Conservation (phyloP, 2,888 invertebrate species). For the Venustoraphidia nigricollis region DNA sequence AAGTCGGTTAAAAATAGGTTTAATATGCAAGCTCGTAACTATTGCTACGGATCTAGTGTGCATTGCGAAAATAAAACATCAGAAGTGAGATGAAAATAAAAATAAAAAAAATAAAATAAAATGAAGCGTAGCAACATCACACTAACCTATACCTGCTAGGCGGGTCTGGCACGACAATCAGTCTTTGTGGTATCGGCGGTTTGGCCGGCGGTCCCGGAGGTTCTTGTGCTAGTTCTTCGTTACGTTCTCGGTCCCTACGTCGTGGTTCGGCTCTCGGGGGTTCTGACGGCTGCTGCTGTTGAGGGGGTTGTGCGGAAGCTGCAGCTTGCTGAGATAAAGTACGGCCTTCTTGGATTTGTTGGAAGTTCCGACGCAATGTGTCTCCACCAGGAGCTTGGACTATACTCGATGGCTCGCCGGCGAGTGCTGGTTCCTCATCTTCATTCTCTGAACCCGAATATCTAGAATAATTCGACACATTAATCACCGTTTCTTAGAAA, state of each 20-base stretch:
- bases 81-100: not conserved
- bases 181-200: slow-evolving; percentile 78
- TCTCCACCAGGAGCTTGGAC: slow-evolving; percentile 84
- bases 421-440: slow-evolving; percentile 81
- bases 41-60: no score
- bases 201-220: slow-evolving; percentile 79
- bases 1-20: no score
- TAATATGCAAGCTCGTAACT: no score
- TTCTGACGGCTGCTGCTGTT: slow-evolving; percentile 35
- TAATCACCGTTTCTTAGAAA: no score
- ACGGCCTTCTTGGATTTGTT: slow-evolving; percentile 82
- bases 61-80: slow-evolving; percentile 1
- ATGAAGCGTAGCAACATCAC: not conserved
- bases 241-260: slow-evolving; percentile 38
- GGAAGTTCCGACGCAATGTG: slow-evolving; percentile 92
- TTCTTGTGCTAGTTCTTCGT: slow-evolving; percentile 64
- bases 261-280: slow-evolving; percentile 34
- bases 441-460: slow-evolving; percentile 97
- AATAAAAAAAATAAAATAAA: not conserved
- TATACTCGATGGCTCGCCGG: slow-evolving; percentile 90
- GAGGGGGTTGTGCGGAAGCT: slow-evolving; percentile 36
- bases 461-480: slow-evolving; percentile 26
- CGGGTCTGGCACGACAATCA: slow-evolving; percentile 84
- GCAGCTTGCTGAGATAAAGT: slow-evolving; percentile 38
- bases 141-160: slow-evolving; percentile 44